A percentile compares a stretch with the other conserved stretches of the same genome.
These are phyloP conservation scores for Drosophila kepulauana DNA, from an alignment of 1,140 invertebrate species.

Conservation along the genomic window DNA sequence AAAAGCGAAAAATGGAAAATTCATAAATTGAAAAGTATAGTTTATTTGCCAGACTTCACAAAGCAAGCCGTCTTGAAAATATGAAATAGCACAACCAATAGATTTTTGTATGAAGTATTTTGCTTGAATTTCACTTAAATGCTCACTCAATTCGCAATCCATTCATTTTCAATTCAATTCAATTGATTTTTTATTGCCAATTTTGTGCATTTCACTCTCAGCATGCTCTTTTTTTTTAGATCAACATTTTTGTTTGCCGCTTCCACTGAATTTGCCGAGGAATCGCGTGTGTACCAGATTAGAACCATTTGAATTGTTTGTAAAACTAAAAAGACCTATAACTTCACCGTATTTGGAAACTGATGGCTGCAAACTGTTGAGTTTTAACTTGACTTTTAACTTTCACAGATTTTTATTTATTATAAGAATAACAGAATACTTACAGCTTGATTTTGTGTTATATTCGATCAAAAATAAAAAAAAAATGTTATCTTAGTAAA, in stretches of 20 bases:
- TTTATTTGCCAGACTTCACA: slow-evolving; percentile 34
- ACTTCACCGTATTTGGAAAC: slow-evolving; percentile 52
- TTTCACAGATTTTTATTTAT: slow-evolving; percentile 23
- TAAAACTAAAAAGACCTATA: background rate
- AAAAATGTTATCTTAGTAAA: too few relatives aligned
- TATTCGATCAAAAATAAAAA: too few relatives aligned
- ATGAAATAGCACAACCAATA: slow-evolving; percentile 53
- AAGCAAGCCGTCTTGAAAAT: slow-evolving; percentile 59
- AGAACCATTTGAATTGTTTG: slow-evolving; percentile 25
- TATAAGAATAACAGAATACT: too few relatives aligned
- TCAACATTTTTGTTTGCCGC: slow-evolving; percentile 24
- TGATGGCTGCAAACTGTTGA: slow-evolving; percentile 57
- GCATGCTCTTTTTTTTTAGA: slow-evolving; percentile 14
- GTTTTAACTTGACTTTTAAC: slow-evolving; percentile 43
- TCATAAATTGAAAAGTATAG: slow-evolving; percentile 45
- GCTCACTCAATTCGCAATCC: slow-evolving; percentile 38
- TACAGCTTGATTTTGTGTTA: too few relatives aligned
- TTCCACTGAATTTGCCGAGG: slow-evolving; percentile 46
- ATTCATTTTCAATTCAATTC: slow-evolving; percentile 50
- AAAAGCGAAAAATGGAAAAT: slow-evolving; percentile 12
- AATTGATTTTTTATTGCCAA: slow-evolving; percentile 66
- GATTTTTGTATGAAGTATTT: slow-evolving; percentile 55
- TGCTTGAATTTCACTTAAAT: slow-evolving; percentile 46
- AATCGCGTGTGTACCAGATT: slow-evolving; percentile 56
- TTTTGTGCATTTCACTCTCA: slow-evolving; percentile 51